Evolutionary conservation across 2,888 invertebrate species (phyloP).

Genomic region (Labia minor): DNA sequence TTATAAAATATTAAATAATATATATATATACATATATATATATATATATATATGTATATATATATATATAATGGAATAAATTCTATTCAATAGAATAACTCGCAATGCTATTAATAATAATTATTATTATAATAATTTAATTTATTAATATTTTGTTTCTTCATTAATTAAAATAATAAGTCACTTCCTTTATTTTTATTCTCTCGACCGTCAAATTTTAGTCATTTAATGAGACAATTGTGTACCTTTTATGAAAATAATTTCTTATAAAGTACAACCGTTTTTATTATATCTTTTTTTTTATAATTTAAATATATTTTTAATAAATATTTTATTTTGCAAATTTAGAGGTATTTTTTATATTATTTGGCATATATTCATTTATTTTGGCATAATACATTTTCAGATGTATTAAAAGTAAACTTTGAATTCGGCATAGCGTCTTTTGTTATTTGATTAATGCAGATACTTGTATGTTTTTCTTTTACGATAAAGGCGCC

Average conservation of each 20-base stretch:
- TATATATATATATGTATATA: no score
- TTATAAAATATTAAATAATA: no score
- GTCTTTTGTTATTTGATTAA: no score
- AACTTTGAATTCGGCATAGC: neutral
- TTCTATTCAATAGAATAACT: no score
- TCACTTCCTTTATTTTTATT: neutral
- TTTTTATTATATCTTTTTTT: no score
- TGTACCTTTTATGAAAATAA: neutral
- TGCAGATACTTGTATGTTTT: no score
- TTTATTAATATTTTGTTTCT: neutral
- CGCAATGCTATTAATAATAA: no score
- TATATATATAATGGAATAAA: no score
- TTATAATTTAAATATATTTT: neutral
- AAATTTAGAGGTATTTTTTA: neutral
- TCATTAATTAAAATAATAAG: neutral
- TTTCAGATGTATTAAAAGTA: neutral
- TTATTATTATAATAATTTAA: neutral
- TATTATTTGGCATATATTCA: neutral
- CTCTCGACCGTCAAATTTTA: neutral
- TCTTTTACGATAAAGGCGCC: neutral
- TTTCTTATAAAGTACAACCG: neutral
- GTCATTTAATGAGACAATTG: neutral
- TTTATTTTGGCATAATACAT: neutral
- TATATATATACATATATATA: no score
- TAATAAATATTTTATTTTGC: neutral